Percentiles rank a stretch among this genome's conserved stretches.
These are phyloP conservation scores for Villa cingulata DNA, from an alignment of 2,888 invertebrate genomes.

Conservation along the genomic window DNA sequence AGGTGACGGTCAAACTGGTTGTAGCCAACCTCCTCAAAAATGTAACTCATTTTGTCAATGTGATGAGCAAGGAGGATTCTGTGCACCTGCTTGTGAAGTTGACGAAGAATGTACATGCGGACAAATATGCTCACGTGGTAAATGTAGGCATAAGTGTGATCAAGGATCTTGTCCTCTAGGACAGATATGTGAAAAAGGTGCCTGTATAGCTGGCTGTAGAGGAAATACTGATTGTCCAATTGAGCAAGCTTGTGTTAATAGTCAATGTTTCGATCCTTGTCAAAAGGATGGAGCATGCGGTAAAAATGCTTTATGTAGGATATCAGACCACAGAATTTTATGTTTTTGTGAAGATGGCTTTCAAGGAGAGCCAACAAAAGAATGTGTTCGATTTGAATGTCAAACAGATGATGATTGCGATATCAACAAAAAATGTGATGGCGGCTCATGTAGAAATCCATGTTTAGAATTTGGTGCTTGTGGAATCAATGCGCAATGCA, in stretches of 20 bases:
- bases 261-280: conserved; percentile 59
- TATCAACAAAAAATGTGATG: conserved; percentile 57
- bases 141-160: conserved; percentile 61
- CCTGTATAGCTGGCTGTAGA: conserved; percentile 68
- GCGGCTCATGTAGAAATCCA: conserved; percentile 67
- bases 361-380: conserved; percentile 63
- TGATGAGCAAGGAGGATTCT: conserved; percentile 62
- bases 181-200: conserved; percentile 58
- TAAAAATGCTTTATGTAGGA: conserved; percentile 62
- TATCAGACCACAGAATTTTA: conserved; percentile 66
- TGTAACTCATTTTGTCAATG: conserved; percentile 70
- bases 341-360: conserved; percentile 80
- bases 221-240: conserved; percentile 65
- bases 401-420: conserved; percentile 63
- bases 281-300: conserved; percentile 57
- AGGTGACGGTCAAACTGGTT: conserved; percentile 69
- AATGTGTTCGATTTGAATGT: conserved; percentile 67
- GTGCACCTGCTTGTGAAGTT: conserved; percentile 51
- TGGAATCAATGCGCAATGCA: conserved; percentile 73
- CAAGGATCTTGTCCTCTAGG: conserved; percentile 57
- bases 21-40: conserved; percentile 53
- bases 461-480: conserved; percentile 64
- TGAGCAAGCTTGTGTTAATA: conserved; percentile 56
- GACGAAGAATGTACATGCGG: conserved; percentile 67
- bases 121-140: conserved; percentile 58